Evolutionary conservation across 1,140 invertebrate genomes (phyloP).

Genomic region (Procambarus clarkii): DNA sequence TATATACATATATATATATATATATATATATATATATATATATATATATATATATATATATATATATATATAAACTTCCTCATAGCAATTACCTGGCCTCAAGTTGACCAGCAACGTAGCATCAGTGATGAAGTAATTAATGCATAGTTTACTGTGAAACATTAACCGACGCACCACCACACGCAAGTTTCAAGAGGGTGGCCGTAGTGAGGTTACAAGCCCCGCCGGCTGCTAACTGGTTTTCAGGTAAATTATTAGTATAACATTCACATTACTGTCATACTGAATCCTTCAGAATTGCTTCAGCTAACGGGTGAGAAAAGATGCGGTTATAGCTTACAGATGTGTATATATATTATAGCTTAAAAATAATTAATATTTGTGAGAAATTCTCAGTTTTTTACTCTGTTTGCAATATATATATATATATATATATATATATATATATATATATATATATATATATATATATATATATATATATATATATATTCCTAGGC

Average conservation of each 20-base stretch:
- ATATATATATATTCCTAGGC: constrained; percentile 1
- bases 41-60: constrained; percentile 15
- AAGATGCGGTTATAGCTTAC: too few species aligned
- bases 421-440: constrained; percentile 20
- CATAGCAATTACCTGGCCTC: not conserved
- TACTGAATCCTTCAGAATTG: too few species aligned
- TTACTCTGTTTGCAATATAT: too few species aligned
- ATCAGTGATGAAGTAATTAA: constrained; percentile 5
- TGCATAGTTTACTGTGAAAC: not conserved
- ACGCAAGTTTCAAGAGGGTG: too few species aligned
- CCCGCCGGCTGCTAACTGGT: too few species aligned
- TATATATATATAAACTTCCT: not conserved
- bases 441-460: constrained; percentile 34
- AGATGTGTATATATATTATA: too few species aligned
- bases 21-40: constrained; percentile 15
- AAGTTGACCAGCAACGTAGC: not conserved
- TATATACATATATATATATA: not conserved
- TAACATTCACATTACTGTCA: too few species aligned
- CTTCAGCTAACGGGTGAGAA: too few species aligned
- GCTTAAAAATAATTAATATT: too few species aligned
- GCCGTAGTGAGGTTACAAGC: too few species aligned
- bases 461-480: constrained; percentile 31
- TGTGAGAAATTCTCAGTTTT: too few species aligned
- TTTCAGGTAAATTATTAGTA: too few species aligned
- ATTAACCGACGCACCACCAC: not conserved